These are phyloP conservation scores for Cossypha polioptera DNA, from an alignment of 2,797 vertebrate species.

Conservation along the genomic window DNA sequence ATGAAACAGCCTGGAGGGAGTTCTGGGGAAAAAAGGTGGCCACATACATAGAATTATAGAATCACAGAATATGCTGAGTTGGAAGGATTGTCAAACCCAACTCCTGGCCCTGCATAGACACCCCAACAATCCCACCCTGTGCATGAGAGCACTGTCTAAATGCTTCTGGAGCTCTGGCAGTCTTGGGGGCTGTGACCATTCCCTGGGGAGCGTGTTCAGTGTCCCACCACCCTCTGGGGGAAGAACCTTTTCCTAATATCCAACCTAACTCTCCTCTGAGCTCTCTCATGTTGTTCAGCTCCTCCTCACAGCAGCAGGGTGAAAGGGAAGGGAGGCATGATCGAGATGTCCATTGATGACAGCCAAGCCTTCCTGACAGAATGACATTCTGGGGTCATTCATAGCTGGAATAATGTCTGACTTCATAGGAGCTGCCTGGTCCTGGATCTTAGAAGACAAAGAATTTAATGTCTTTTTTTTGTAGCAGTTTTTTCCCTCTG, in stretches of 20 bases:
- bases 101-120: neutral
- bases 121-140: neutral
- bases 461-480: neutral
- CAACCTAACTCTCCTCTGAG: neutral
- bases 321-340: neutral
- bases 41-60: neutral
- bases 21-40: neutral
- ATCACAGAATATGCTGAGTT: neutral
- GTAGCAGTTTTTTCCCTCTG: neutral
- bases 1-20: neutral
- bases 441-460: neutral
- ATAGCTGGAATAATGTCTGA: neutral
- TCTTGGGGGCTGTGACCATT: fast-evolving
- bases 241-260: neutral
- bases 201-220: neutral
- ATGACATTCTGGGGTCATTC: neutral
- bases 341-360: neutral
- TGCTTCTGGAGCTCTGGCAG: neutral
- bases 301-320: neutral
- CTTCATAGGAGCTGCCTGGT: neutral
- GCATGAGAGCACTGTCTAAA: fast-evolving
- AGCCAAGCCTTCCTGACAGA: neutral
- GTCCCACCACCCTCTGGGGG: neutral
- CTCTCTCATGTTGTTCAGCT: neutral
- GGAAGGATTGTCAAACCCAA: neutral